Evolutionary conservation across 1,140 invertebrate genomes (phyloP).

Genomic region (Solenopsis fugax): DNA sequence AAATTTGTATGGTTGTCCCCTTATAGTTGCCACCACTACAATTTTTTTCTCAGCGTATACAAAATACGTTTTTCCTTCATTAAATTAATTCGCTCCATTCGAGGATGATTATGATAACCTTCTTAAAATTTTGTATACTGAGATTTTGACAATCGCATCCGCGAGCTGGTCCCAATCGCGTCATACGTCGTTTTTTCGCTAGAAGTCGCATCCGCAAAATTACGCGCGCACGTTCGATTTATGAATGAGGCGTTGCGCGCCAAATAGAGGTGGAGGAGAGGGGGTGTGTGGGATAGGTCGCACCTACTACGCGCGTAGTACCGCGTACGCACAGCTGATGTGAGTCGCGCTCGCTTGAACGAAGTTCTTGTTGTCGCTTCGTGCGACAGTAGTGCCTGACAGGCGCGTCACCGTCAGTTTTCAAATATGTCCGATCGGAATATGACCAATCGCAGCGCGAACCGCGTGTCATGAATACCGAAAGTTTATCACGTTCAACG

Average conservation of each 20-base stretch:
- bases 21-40: too few relatives aligned
- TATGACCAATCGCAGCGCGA: not conserved
- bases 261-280: not conserved
- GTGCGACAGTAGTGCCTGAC: not conserved
- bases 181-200: not conserved
- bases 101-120: not conserved
- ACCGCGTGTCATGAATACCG: not conserved
- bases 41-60: too few relatives aligned
- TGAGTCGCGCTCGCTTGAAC: conserved; percentile 1
- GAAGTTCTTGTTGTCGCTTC: not conserved
- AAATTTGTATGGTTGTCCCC: too few relatives aligned
- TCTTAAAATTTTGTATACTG: not conserved
- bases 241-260: conserved; percentile 22
- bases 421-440: not conserved
- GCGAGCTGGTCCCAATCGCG: not conserved
- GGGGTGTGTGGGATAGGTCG: not conserved
- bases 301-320: conserved; percentile 28
- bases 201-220: not conserved
- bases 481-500: not conserved
- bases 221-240: not conserved
- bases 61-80: too few relatives aligned
- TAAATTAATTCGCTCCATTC: too few relatives aligned
- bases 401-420: not conserved
- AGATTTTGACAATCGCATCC: not conserved
- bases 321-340: conserved; percentile 21